Conservation (phyloP, 2,113 vertebrate genomes). For the Phasianus colchicus region DNA sequence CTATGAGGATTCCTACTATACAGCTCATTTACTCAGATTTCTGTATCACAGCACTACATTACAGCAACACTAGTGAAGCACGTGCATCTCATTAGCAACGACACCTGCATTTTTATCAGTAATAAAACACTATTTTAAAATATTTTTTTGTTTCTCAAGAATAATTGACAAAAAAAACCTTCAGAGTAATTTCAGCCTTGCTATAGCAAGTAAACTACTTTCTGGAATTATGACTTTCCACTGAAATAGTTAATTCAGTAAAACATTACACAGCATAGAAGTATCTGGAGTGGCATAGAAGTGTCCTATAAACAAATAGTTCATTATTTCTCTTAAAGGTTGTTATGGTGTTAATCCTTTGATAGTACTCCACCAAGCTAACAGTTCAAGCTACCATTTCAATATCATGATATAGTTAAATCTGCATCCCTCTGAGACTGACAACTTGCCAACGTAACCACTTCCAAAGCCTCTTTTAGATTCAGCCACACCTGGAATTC, state of each 20-base stretch:
- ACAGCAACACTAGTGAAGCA: neutral
- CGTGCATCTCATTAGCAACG: neutral
- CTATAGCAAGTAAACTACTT: neutral
- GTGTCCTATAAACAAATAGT: neutral
- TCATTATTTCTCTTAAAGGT: neutral
- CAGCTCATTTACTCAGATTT: neutral
- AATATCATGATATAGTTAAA: slow-evolving; percentile 2
- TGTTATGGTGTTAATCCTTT: slow-evolving; percentile 1
- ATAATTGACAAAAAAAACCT: neutral
- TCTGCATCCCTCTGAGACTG: neutral
- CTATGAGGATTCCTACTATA: neutral
- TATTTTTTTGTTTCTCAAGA: neutral
- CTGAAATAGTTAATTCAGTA: neutral
- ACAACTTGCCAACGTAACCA: neutral
- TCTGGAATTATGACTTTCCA: neutral
- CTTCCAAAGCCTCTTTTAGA: neutral
- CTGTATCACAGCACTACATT: neutral
- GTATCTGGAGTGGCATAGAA: neutral
- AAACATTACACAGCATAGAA: neutral
- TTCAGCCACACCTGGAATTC: neutral
- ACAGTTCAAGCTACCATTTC: neutral
- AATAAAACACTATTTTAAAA: neutral
- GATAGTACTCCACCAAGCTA: neutral
- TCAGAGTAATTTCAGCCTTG: neutral
- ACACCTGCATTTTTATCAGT: neutral